Percentiles rank a stretch among this genome's conserved stretches.
Conservation (phyloP, 2,888 invertebrate species). For the Mylabris sibirica region DNA sequence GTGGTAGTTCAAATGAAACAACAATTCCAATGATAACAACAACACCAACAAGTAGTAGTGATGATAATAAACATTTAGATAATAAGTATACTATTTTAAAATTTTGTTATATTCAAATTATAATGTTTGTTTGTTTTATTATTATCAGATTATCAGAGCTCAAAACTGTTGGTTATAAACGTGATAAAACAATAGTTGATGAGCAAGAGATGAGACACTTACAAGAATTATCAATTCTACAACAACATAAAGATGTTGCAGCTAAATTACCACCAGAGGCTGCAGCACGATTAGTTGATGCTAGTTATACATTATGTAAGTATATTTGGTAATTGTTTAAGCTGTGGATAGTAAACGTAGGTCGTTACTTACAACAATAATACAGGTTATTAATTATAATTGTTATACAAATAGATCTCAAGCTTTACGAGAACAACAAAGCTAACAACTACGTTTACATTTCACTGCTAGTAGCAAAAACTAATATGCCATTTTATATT, state of each 20-base stretch:
- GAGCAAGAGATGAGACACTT: constrained; percentile 77
- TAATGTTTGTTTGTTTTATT: constrained; percentile 38
- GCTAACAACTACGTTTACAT: too few species aligned
- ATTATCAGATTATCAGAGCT: constrained; percentile 75
- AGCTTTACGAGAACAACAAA: too few species aligned
- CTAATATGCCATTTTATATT: too few species aligned
- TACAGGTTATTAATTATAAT: too few species aligned
- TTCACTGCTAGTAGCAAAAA: too few species aligned
- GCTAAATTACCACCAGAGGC: constrained; percentile 75
- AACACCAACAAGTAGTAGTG: background rate
- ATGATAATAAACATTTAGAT: constrained; percentile 17
- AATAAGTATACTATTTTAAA: constrained; percentile 20
- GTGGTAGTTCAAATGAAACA: constrained; percentile 8
- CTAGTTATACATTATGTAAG: constrained; percentile 76
- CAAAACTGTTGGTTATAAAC: constrained; percentile 76
- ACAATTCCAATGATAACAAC: background rate
- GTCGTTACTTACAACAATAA: too few species aligned
- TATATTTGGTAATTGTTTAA: constrained; percentile 41
- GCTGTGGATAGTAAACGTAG: too few species aligned
- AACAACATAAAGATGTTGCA: constrained; percentile 73
- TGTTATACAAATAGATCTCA: too few species aligned
- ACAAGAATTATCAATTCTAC: constrained; percentile 77
- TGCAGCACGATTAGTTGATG: constrained; percentile 75
- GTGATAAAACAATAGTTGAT: constrained; percentile 77
- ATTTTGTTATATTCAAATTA: background rate